Conservation (phyloP, 1,140 invertebrate genomes). For the Dryas iulia region DNA sequence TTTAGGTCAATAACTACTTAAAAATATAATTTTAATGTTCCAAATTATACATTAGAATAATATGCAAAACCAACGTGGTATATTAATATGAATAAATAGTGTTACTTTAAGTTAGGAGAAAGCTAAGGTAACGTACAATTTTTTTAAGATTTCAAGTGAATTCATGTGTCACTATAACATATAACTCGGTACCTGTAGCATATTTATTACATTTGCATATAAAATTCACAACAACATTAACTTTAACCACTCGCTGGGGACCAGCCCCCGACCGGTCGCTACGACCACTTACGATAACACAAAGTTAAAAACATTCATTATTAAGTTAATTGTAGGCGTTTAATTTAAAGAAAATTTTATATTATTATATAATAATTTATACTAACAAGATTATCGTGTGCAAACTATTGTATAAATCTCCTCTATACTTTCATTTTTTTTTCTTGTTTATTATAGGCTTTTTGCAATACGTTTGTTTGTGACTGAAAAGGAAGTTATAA, state of each 20-base stretch:
- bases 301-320: constrained; percentile 14
- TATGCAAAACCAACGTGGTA: background rate
- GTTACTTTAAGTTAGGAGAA: background rate
- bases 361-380: constrained; percentile 8
- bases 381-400: background rate
- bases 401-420: background rate
- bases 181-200: background rate
- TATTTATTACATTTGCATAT: constrained; percentile 49
- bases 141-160: background rate
- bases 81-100: background rate
- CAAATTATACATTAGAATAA: background rate
- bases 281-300: constrained; percentile 34
- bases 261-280: constrained; percentile 70
- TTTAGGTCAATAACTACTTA: background rate
- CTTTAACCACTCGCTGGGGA: constrained; percentile 53
- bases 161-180: background rate
- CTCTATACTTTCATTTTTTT: background rate
- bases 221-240: constrained; percentile 70
- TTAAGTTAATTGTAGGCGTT: constrained; percentile 15
- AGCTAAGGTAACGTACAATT: background rate
- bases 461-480: background rate
- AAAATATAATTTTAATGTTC: background rate
- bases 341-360: constrained; percentile 35
- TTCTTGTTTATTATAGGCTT: background rate
- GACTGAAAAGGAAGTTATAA: no score